Evolutionary conservation across 1,140 invertebrate species (phyloP), one percentile per base, ranked within the genome.

Genomic region (Platyura marginata): DNA sequence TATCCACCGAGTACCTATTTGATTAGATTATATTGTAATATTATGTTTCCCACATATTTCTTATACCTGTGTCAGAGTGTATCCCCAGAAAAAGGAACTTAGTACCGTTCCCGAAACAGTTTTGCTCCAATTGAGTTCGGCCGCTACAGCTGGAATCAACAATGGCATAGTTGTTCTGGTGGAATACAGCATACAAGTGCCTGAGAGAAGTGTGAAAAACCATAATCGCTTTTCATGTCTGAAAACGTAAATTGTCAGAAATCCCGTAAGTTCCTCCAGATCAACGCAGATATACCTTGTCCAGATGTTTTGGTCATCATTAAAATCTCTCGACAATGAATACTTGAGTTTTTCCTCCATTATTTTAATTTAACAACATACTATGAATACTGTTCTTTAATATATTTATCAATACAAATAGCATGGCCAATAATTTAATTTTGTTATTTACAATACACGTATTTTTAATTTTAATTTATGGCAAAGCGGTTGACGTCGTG

Each of bases 51-150:
- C 6, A 29, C 16, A 11, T 6, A 4, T 34, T 34, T 5, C 10
- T 38, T 4, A 4, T 38, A 82, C 70, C 58, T 82, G 79, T 0
- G 79, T 82, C 37, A 80, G 53, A 1, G 74, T 77, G 48, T 83
- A 83, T 40, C 79, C 79, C 77, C 79, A 83, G 51, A 83, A 83
- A 52, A 83, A 83, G 21, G 74, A 75, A 4, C 78, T 80, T 9
- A 83, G 51, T 36, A 82, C 72, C 2, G 73, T 73, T 3, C 79
- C 79, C 15, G 75, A 74, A 48, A 80, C 70, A 21, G 75, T 72
- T 62, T 80, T 81, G 49, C 70, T 76, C 77, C 78, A 82, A 33
- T 68, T 66, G 53, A 73, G 68, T 46, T 79, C 75, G 47, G 74
- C 64, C 22, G 75, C 70, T 46, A 81, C 69, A 6, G 72, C 61